Conservation (phyloP, 1,140 invertebrate species). For the Drosophila prosaltans region DNA sequence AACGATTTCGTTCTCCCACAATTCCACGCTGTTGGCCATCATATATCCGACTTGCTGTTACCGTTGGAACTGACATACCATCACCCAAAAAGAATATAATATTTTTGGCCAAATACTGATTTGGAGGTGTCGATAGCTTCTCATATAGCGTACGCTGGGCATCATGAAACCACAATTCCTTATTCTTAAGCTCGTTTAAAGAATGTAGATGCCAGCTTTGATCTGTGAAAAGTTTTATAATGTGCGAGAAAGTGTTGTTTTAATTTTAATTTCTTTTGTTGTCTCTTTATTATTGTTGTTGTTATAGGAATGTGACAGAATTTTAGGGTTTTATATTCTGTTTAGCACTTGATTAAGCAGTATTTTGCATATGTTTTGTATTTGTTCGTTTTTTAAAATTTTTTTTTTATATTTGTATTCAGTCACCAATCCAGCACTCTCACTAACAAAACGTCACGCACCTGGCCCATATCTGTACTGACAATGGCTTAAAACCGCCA, state of each 20-base stretch:
- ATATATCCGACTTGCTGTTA: constrained; percentile 88
- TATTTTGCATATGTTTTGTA: constrained; percentile 52
- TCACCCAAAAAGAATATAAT: constrained; percentile 91
- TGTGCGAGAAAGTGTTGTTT: constrained; percentile 30
- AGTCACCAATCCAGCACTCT: constrained; percentile 32
- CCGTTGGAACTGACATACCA: constrained; percentile 90
- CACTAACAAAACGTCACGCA: constrained; percentile 57
- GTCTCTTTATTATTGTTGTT: not conserved
- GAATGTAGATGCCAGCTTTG: constrained; percentile 49
- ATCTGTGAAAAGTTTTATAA: constrained; percentile 36
- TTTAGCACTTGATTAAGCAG: constrained; percentile 66
- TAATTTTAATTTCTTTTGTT: constrained; percentile 25
- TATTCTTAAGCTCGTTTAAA: constrained; percentile 46
- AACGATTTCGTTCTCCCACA: constrained; percentile 87
- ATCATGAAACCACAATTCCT: constrained; percentile 72
- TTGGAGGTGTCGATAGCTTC: constrained; percentile 52
- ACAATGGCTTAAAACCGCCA: constrained; percentile 46
- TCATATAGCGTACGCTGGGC: constrained; percentile 61
- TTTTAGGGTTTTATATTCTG: constrained; percentile 33
- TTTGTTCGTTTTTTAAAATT: not conserved
- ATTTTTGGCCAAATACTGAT: constrained; percentile 86
- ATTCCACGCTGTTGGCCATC: constrained; percentile 86
- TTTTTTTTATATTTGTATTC: constrained; percentile 30
- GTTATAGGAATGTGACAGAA: not conserved
- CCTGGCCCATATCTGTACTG: constrained; percentile 74